phyloP scores from a whole-genome alignment of 2,797 vertebrate species.

The Acanthornis magna region DNA sequence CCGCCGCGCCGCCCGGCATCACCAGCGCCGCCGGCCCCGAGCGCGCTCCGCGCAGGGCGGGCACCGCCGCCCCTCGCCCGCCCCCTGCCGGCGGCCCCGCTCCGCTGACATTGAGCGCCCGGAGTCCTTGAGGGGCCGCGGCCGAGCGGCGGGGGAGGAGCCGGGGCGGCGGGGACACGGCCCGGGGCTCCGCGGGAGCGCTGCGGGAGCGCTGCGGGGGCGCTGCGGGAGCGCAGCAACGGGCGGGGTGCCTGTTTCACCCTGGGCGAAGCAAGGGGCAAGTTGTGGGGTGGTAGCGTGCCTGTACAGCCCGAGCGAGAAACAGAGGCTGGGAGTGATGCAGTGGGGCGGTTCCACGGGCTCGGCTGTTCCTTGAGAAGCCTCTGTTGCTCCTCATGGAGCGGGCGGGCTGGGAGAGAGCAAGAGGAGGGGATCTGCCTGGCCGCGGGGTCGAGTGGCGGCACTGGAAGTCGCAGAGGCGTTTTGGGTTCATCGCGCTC shows the following conservation, averaged over 20 bases:
- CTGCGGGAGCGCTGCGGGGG: fast-evolving
- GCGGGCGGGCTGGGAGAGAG: neutral
- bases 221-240: fast-evolving
- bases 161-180: neutral
- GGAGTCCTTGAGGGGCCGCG: constrained; percentile 39
- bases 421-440: neutral
- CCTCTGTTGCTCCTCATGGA: neutral
- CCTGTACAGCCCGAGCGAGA: neutral
- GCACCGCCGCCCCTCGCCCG: neutral
- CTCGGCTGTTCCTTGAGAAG: too few species aligned
- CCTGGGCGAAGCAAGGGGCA: neutral
- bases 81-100: constrained; percentile 1
- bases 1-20: constrained; percentile 79
- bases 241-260: neutral
- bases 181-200: too few species aligned
- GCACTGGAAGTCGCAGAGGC: neutral
- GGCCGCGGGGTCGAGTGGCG: fast-evolving
- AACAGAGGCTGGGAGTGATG: fast-evolving
- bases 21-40: constrained; percentile 61
- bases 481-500: neutral
- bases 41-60: neutral
- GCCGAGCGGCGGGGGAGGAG: neutral
- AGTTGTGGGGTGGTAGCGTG: too few species aligned
- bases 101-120: constrained; percentile 53
- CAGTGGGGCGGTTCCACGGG: neutral